Percentiles rank a stretch among this genome's conserved stretches.
Evolutionary conservation across 2,113 vertebrate genomes (phyloP).

Genomic region (Choloepus hoffmanni): DNA sequence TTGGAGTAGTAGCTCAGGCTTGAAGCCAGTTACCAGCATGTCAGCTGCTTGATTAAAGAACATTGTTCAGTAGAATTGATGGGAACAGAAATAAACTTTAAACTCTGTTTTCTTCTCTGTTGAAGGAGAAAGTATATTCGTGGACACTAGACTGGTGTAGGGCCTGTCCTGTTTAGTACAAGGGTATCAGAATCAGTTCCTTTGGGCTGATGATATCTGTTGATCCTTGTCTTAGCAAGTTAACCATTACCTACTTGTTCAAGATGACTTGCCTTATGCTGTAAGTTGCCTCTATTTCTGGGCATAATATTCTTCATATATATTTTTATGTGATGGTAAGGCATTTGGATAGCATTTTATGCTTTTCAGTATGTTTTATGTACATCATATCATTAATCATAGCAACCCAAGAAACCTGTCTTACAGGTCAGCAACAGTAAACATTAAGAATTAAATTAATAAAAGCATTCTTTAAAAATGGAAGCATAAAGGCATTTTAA

Average conservation of each 20-base stretch:
- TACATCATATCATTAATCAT: not conserved
- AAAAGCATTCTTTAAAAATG: not conserved
- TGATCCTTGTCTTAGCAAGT: constrained; percentile 18
- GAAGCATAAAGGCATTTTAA: not conserved
- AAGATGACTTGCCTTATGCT: not conserved
- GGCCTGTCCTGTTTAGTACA: not conserved
- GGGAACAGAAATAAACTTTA: not conserved
- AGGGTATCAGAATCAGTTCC: not conserved
- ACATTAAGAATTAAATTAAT: not conserved
- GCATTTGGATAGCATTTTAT: not conserved
- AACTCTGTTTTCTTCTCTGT: not conserved
- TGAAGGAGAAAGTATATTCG: not conserved
- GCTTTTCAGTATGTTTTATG: not conserved
- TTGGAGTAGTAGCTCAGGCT: not conserved
- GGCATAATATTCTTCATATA: not conserved
- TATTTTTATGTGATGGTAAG: not conserved
- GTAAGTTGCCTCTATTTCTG: not conserved
- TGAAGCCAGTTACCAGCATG: not conserved
- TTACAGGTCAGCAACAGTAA: not conserved
- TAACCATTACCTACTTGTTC: not conserved
- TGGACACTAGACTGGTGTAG: not conserved
- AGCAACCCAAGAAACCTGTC: not conserved
- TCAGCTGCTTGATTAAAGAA: not conserved
- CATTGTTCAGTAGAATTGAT: not conserved
- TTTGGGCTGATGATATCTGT: too few relatives aligned